Base-by-base conservation (phyloP, 2,888 invertebrate genomes). In the Criorhina ranunculi region DNA sequence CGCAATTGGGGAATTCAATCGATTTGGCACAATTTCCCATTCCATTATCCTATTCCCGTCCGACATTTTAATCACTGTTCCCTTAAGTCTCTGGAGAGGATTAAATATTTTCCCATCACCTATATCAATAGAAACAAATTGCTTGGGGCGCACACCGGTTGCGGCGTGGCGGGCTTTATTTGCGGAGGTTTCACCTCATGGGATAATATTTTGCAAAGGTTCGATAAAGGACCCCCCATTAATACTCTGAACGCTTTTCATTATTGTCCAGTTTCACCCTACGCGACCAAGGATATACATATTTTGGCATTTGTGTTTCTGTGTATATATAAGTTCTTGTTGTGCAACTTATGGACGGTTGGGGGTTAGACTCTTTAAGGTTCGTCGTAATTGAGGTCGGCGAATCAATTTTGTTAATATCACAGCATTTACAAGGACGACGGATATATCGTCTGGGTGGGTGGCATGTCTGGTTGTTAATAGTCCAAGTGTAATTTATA, bases 121-220 rank as follows among this genome's bases (percentile, higher is more conserved):
- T 59, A 40, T 59, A 40, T 37, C 57, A 40, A 57, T 40, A 24
- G 24, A 40, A 5, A 24, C 24, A 59, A 40, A 59, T 35, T 59
- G 40, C 37, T 37, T 37, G 24, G 55, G 55, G 55, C 31, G 33
- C 35, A n/a, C 17, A 35, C 55, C 35, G 55, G 11, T 53, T 55
- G 17, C 33, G 33, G 17, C 8, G 17, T 15, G 33, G 17, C 9
- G 5, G 24, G 57, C 24, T 59, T 40, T 57, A 19, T 57, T 57
- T 59, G 12, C 57, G 5, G 37, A 19, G 57, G 57, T 19, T 24
- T 12, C 40, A 40, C 57, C 57, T 40, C 17, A 11, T 59, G 40
- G 57, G 57, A 59, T 24, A 40, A 40, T 40, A 59, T 40, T 59
- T 24, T 59, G 19, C 57, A 40, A 24, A 59, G 57, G 57, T 59